These are phyloP conservation scores for Macropus fuliginosus DNA, from an alignment of 2,797 vertebrate genomes.

Conservation along the genomic window DNA sequence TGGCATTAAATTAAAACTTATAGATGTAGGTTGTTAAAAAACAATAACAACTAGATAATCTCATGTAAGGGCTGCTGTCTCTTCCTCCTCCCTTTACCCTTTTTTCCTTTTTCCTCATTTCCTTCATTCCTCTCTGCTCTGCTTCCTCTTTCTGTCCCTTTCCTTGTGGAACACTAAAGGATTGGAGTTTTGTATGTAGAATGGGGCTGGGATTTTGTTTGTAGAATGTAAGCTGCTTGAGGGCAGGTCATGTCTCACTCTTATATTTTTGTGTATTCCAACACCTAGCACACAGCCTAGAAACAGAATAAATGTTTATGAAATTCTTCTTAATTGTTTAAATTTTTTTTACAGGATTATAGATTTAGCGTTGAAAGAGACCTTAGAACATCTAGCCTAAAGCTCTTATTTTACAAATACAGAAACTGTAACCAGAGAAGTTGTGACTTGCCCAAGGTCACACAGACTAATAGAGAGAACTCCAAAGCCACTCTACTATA, in stretches of 20 bases:
- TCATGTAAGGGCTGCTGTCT: constrained; percentile 7
- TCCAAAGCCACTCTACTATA: not conserved
- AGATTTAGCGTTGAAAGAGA: not conserved
- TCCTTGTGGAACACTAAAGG: not conserved
- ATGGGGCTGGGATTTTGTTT: not conserved
- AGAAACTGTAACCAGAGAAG: not conserved
- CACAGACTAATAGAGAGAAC: not conserved
- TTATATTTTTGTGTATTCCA: not conserved
- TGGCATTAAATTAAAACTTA: not conserved
- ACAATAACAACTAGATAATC: not conserved
- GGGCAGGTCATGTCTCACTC: not conserved
- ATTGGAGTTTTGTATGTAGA: not conserved
- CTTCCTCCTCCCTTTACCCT: not conserved
- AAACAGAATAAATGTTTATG: not conserved
- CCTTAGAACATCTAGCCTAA: not conserved
- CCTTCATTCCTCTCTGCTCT: constrained; percentile 22
- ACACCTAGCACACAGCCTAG: not conserved
- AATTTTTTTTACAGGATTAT: not conserved
- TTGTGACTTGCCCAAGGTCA: not conserved
- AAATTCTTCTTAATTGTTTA: constrained; percentile 14
- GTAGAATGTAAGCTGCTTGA: not conserved
- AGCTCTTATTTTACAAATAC: not conserved
- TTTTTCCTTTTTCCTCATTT: not conserved
- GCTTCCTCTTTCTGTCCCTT: not conserved
- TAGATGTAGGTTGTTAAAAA: constrained; percentile 7